phyloP scores from a whole-genome alignment of 2,888 invertebrate genomes.

The Ormyrus labotus region DNA sequence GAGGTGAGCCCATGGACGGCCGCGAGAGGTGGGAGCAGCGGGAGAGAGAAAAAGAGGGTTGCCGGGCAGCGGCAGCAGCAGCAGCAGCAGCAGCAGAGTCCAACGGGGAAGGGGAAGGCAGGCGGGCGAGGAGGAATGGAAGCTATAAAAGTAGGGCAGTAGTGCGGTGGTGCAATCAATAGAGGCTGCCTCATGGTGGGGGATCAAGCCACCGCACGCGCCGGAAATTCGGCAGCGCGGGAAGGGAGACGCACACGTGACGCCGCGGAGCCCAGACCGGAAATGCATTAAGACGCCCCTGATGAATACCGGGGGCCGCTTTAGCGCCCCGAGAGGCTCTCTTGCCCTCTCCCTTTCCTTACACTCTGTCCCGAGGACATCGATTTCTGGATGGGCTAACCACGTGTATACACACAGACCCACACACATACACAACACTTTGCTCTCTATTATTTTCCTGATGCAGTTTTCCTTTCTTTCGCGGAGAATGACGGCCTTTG shows the following conservation, averaged over 20 bases:
- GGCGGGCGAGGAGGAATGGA: slow-evolving; percentile 52
- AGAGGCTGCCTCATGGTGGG: slow-evolving; percentile 70
- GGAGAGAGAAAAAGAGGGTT: slow-evolving; percentile 5
- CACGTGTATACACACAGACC: neutral
- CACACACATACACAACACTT: neutral
- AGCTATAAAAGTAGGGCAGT: slow-evolving; percentile 74
- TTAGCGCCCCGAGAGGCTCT: neutral
- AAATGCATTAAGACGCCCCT: slow-evolving; percentile 37
- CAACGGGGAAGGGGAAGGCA: slow-evolving; percentile 18
- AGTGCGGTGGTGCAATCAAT: slow-evolving; percentile 74
- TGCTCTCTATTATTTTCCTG: neutral
- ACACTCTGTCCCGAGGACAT: neutral
- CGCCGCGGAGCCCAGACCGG: slow-evolving; percentile 17
- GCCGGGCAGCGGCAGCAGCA: slow-evolving; percentile 13
- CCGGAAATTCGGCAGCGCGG: slow-evolving; percentile 61
- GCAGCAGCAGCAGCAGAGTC: neutral
- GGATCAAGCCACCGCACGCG: slow-evolving; percentile 60
- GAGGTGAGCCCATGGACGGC: neutral
- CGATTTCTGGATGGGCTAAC: neutral
- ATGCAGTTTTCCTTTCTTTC: neutral
- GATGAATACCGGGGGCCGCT: no score
- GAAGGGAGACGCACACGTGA: slow-evolving; percentile 25
- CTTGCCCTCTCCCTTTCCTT: slow-evolving; percentile 2
- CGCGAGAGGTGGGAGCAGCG: neutral
- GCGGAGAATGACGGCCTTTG: no score